Evolutionary conservation across 2,113 vertebrate species (phyloP).

Genomic region (Ascaphus truei): DNA sequence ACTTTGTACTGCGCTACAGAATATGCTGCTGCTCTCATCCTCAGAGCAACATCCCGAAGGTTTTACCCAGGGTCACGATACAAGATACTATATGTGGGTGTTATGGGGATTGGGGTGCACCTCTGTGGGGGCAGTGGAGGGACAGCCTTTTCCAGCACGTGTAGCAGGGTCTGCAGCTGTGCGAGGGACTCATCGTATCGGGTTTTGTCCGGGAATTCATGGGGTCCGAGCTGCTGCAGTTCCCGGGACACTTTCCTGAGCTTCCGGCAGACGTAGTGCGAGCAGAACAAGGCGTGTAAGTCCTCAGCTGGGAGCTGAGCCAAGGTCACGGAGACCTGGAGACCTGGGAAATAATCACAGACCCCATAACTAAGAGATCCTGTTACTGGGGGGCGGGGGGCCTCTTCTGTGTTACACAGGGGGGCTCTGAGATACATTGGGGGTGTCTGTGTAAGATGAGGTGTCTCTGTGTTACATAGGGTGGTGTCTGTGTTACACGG

Average conservation of each 20-base stretch:
- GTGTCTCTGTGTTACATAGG: too few species aligned
- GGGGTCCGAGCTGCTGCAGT: slow-evolving; percentile 52
- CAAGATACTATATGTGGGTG: not conserved
- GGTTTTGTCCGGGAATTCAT: slow-evolving; percentile 41
- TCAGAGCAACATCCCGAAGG: too few species aligned
- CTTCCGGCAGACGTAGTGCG: slow-evolving; percentile 57
- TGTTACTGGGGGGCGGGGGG: too few species aligned
- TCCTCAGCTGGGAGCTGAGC: slow-evolving; percentile 39
- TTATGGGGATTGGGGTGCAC: slow-evolving; percentile 37
- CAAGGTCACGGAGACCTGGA: not conserved
- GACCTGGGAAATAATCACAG: not conserved
- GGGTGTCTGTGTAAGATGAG: too few species aligned
- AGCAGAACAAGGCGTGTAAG: slow-evolving; percentile 62
- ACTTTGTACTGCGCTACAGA: too few species aligned
- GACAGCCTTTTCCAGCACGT: slow-evolving; percentile 60
- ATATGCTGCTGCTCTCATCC: too few species aligned
- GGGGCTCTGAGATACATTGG: too few species aligned
- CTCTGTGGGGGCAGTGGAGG: slow-evolving; percentile 52
- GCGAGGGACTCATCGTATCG: slow-evolving; percentile 47
- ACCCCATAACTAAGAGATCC: too few species aligned
- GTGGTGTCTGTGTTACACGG: too few species aligned
- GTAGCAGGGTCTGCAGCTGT: slow-evolving; percentile 48
- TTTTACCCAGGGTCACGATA: too few species aligned
- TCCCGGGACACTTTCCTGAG: slow-evolving; percentile 53
- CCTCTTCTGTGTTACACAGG: too few species aligned